Conservation (phyloP, 2,888 invertebrate species). For the Cryptus armator region DNA sequence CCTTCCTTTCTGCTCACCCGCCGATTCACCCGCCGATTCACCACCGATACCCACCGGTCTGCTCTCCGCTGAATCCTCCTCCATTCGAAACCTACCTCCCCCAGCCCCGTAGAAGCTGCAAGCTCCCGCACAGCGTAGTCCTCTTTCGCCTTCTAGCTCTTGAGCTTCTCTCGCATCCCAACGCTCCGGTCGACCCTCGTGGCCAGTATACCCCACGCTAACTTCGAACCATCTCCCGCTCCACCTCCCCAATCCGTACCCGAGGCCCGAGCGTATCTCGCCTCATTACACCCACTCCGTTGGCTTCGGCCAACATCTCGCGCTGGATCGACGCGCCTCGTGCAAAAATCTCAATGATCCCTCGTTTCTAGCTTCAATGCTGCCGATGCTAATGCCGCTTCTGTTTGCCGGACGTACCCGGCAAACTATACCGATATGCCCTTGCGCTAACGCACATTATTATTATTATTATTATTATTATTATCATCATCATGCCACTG, state of each 20-base stretch:
- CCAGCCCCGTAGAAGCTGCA: conserved; percentile 12
- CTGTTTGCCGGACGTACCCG: background rate
- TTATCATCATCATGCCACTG: conserved; percentile 42
- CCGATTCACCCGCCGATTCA: conserved; percentile 54
- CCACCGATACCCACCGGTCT: conserved; percentile 45
- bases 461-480: conserved; percentile 23
- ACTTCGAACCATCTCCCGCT: conserved; percentile 47
- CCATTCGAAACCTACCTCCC: conserved; percentile 37
- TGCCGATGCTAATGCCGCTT: background rate
- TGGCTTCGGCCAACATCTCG: conserved; percentile 78
- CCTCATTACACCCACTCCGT: conserved; percentile 81
- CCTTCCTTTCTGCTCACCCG: conserved; percentile 59
- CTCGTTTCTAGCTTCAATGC: conserved; percentile 18
- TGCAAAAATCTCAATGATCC: conserved; percentile 73
- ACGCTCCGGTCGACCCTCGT: conserved; percentile 72
- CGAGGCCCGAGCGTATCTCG: conserved; percentile 78
- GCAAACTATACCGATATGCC: conserved; percentile 33
- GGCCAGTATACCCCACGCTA: conserved; percentile 71
- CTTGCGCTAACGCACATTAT: conserved; percentile 52
- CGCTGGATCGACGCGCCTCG: conserved; percentile 75
- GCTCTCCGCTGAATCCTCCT: conserved; percentile 27
- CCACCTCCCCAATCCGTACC: conserved; percentile 43
- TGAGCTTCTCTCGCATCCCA: conserved; percentile 42
- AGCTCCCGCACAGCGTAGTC: conserved; percentile 28
- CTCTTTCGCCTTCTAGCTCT: conserved; percentile 57